Conservation (phyloP, 2,888 invertebrate species). For the Seira ritae region DNA sequence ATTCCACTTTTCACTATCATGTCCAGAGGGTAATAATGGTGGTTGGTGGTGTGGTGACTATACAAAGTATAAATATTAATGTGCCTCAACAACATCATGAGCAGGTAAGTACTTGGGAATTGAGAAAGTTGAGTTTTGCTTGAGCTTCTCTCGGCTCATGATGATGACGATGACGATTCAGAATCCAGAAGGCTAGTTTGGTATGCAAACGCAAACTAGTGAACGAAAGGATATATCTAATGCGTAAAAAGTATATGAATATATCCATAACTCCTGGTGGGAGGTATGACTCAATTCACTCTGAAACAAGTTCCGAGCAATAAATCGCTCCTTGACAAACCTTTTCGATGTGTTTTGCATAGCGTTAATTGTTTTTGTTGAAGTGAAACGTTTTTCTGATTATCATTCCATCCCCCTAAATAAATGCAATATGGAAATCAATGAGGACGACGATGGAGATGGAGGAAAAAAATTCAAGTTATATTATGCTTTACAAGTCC, state of each 20-base stretch:
- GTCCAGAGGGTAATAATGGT: conserved; percentile 53
- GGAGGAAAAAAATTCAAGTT: too few relatives aligned
- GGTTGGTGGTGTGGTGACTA: conserved; percentile 12
- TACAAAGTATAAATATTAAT: conserved; percentile 44
- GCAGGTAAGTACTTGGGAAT: not conserved
- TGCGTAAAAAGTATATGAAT: not conserved
- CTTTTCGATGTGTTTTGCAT: conserved; percentile 57
- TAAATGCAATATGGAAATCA: conserved; percentile 34
- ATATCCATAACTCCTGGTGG: conserved; percentile 32
- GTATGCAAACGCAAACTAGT: too few relatives aligned
- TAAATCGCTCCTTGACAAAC: conserved; percentile 59
- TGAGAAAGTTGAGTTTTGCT: conserved; percentile 18
- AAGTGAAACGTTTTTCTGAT: too few relatives aligned
- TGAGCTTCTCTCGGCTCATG: too few relatives aligned
- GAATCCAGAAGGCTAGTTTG: too few relatives aligned
- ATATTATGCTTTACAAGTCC: too few relatives aligned
- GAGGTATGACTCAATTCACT: conserved; percentile 52
- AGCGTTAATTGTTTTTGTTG: not conserved
- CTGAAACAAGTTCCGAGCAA: conserved; percentile 58
- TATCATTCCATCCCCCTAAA: too few relatives aligned
- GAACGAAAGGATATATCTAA: too few relatives aligned
- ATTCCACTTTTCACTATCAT: conserved; percentile 48
- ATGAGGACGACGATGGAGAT: not conserved
- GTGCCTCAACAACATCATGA: not conserved
- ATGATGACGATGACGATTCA: too few relatives aligned